These are phyloP conservation scores for Myrmecophaga tridactyla DNA, from an alignment of 2,113 vertebrate species.

Conservation along the genomic window DNA sequence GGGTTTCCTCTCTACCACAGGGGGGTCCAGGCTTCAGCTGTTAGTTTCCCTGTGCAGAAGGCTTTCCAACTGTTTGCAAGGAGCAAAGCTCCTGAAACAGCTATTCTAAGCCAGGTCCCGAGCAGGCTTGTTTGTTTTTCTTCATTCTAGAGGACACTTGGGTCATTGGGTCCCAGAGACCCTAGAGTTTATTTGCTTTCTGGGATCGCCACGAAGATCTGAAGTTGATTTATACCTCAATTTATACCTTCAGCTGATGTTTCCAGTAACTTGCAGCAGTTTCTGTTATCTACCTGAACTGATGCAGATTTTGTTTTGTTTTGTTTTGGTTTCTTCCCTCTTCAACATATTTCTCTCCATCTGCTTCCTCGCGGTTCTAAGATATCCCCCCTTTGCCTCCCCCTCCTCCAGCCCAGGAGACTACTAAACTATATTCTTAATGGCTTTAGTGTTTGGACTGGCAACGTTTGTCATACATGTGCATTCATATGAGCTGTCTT, in stretches of 20 bases:
- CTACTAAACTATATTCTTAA: not conserved
- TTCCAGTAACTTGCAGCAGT: not conserved
- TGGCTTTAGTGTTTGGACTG: not conserved
- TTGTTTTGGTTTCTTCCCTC: not conserved
- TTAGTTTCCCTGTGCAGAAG: not conserved
- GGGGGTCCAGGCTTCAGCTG: not conserved
- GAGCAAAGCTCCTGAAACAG: not conserved
- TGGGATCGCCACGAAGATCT: not conserved
- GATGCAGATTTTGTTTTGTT: not conserved
- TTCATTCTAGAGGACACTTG: conserved; percentile 30
- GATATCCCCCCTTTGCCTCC: not conserved
- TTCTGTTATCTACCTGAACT: not conserved
- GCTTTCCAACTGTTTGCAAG: not conserved
- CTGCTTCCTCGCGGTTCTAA: not conserved
- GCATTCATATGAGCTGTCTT: not conserved
- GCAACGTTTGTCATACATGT: not conserved
- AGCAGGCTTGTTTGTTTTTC: not conserved
- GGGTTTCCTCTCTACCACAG: not conserved
- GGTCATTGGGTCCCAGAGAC: not conserved
- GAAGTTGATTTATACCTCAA: not conserved
- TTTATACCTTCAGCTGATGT: not conserved
- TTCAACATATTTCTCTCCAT: not conserved
- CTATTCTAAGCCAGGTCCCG: not conserved
- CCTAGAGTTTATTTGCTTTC: conserved; percentile 3
- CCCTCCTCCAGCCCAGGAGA: no score